Evolutionary conservation across 1,140 invertebrate genomes (phyloP), one percentile per base, ranked within the genome.

Genomic region (Leptonema lineaticorne): DNA sequence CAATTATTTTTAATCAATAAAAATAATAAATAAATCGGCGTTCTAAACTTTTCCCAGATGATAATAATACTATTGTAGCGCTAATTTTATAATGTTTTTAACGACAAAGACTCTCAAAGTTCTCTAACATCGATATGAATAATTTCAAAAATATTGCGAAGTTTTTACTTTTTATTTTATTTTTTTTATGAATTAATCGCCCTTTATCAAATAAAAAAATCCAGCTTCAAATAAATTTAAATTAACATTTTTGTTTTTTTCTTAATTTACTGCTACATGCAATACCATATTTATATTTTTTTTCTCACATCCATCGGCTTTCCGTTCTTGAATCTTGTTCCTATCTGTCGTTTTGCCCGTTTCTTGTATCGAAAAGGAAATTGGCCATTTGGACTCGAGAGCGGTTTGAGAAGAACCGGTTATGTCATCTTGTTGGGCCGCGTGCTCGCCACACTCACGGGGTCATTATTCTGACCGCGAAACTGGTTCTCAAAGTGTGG

Each of bases 401-500:
- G 62, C 62, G 14, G 62, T 64, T 64, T 64, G 37, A 64, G 62
- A 64, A 53, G 62, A 64, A 64, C 62, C 62, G 62, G 62, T 64
- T 64, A 64, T 64, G 62, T 64, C 62, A 64, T 64, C 62, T 64
- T 28, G 62, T 33, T 22, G 45, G 62, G 62, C 58, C 58, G 58
- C 58, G 58, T 62, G 58, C 58, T 62, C 29, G 56, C 56, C 56
- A 27, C 24, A 58, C 24, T 62, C 59, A 46, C 62, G 46, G 62
- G 62, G 62, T 64, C 62, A 64, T 64, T 64, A 64, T 64, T 64
- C 62, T 30, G 62, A 50, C 62, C 33, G 62, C 62, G 27, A 37
- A 29, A 28, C 41, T 20, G 45, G 16, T n/a, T 26, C 29, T 45
- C 59, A 62, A 62, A 62, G 16, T 45, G 59, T 63, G 41, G 62